Base-by-base conservation (phyloP, 2,888 invertebrate species). In the Phortica okadai region DNA sequence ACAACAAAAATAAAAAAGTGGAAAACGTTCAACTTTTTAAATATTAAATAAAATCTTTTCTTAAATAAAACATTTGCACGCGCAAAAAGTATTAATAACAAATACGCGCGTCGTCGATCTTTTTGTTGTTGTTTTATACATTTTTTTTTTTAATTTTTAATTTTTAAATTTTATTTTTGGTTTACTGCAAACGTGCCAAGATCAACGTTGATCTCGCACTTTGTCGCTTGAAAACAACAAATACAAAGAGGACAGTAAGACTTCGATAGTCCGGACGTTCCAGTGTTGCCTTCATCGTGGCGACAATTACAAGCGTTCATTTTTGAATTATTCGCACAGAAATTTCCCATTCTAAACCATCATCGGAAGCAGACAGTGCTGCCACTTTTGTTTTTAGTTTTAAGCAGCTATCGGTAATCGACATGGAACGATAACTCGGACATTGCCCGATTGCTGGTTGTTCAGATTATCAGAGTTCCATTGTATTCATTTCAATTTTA, bases 101-200 rank as follows among this genome's bases (percentile, higher is more conserved):
- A 21, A 21, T 21, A 21, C 58, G 62, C 73, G 69, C 45, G 67
- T 75, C 69, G 41, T 11, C 56, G 67, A 41, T 14, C 5, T 2
- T 1, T 44, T 14, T 42, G 58, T 58, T 76, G 73, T 83, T 77
- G 62, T 66, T 45, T 33, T 69, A 70, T 21, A 10, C 10, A 11
- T 59, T 10, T 8, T 64, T 10, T 8, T 64, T 69, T 70, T 21
- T 21, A 21, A 21, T 42, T 5, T 8, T 76, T 58, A 33, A 21
- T 67, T 16, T 69, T 64, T 16, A 21, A n/a, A 62, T 25, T 25
- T 5, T 73, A 70, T 66, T 70, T 70, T 33, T 74, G 33, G 42
- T 86, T 83, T 79, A 81, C 77, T 81, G 78, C 81, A 81, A 85
- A 88, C 85, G 88, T 88, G 88, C 88, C 85, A 85, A 85, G 85